phyloP scores from a whole-genome alignment of 2,888 invertebrate genomes.

The Tenthredo distinguenda region DNA sequence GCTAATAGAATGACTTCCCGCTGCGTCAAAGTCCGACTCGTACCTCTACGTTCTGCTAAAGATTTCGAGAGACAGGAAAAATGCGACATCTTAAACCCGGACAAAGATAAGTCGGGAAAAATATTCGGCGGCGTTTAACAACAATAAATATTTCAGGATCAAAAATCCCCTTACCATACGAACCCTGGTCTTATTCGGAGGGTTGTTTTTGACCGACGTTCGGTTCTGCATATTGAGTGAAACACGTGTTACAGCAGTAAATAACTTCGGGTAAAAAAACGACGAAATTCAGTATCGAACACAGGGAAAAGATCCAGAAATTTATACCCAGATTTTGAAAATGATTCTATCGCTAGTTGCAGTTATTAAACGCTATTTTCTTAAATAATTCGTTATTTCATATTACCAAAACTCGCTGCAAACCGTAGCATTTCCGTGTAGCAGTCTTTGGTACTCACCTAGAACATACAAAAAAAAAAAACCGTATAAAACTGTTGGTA shows the following conservation, averaged over 20 bases:
- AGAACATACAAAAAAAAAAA: slow-evolving; percentile 10
- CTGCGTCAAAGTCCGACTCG: slow-evolving; percentile 37
- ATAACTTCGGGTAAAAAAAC: background rate
- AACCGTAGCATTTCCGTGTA: background rate
- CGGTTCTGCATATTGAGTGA: background rate
- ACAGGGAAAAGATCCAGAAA: background rate
- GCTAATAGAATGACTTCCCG: slow-evolving; percentile 46
- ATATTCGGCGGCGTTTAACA: slow-evolving; percentile 16
- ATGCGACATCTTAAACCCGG: slow-evolving; percentile 7
- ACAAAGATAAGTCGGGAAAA: background rate
- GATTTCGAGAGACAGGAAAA: slow-evolving; percentile 21
- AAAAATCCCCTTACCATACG: background rate
- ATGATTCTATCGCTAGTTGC: background rate
- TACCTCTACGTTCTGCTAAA: slow-evolving; percentile 1
- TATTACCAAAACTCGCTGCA: background rate
- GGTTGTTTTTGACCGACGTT: background rate
- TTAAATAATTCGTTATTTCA: background rate
- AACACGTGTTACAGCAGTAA: background rate
- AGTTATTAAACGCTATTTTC: background rate
- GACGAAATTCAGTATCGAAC: background rate
- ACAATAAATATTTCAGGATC: slow-evolving; percentile 17
- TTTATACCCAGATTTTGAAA: background rate
- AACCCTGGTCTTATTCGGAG: background rate
- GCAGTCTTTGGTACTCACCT: slow-evolving; percentile 36
- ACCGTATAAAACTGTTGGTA: background rate